phyloP scores from a whole-genome alignment of 2,797 vertebrate species.

The Coluber constrictor region DNA sequence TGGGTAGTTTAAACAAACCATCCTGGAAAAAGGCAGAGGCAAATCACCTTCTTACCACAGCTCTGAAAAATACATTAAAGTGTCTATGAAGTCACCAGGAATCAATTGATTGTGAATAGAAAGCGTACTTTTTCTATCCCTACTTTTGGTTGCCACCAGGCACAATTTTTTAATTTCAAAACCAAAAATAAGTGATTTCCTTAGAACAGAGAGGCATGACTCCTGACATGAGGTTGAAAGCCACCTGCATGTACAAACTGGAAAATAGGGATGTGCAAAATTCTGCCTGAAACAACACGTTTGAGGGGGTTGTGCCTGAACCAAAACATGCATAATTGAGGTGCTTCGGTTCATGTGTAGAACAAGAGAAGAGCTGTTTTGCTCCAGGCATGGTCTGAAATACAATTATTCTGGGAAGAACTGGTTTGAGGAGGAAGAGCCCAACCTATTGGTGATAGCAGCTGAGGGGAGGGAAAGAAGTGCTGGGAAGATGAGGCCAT shows the following conservation, averaged over 20 bases:
- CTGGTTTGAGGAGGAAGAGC: not conserved
- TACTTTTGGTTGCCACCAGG: not conserved
- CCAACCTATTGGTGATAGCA: not conserved
- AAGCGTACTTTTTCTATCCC: not conserved
- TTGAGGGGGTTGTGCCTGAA: not conserved
- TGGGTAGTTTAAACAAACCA: not conserved
- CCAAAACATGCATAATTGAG: not conserved
- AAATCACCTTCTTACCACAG: not conserved
- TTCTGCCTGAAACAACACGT: not conserved
- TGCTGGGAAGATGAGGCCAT: not conserved
- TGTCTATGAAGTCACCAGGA: not conserved
- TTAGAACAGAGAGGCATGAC: not conserved
- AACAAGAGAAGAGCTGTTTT: not conserved
- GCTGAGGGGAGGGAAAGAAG: not conserved
- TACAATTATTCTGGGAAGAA: not conserved
- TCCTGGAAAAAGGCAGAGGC: not conserved
- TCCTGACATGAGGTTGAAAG: not conserved
- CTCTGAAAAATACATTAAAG: not conserved
- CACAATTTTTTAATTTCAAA: not conserved
- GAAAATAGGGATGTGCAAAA: not conserved
- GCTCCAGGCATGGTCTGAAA: not conserved
- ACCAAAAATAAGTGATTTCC: not conserved
- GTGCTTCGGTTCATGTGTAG: not conserved
- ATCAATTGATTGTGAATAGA: not conserved
- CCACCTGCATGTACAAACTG: not conserved